Base-by-base conservation (phyloP, 2,888 invertebrate species). In the Blera fallax region DNA sequence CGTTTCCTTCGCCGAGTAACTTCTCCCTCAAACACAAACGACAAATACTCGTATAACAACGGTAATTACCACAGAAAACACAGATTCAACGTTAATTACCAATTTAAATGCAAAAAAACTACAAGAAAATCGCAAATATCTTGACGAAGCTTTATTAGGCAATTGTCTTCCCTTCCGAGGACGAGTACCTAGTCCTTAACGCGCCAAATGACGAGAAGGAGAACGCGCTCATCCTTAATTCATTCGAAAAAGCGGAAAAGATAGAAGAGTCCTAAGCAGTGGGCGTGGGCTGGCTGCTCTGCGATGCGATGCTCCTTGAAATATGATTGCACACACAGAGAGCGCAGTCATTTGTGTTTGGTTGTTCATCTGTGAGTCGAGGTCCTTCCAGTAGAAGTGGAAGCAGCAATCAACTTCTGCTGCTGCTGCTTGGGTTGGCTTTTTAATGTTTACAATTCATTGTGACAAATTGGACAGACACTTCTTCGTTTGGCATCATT, bases 361-460 rank as follows among this genome's bases (percentile, higher is more conserved):
- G 82, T 34, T 78, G 67, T 79, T 83, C 78, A 62, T 79, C 77
- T 82, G 70, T 65, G 72, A 77, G 82, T 60, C 65, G 40, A 73
- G 67, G 73, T 78, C 70, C 77, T 82, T 82, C 69, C 62, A 74
- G 60, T 60, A 21, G 40, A 40, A 70, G 62, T 70, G 78, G 72
- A 65, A 77, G 43, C 83, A 70, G 78, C 83, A 83, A 83, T 83
- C 83, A 83, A 78, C 78, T 78, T 16, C 56, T 52, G 43, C 78
- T 70, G 54, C 21, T 56, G 24, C 24, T 52, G 76, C 62, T 82
- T 70, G 84, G 69, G 80, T 70, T 85, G 76, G 69, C 70, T 85
- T 85, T n/a, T 85, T 85, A 85, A 81, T 85, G 84, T 85, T 85
- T 85, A 85, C 84, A 85, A 85, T 76, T 85, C 84, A 81, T 85